Percentiles rank a stretch among this genome's conserved stretches.
Evolutionary conservation across 2,797 vertebrate genomes (phyloP).

Genomic region (Cynopterus sphinx): DNA sequence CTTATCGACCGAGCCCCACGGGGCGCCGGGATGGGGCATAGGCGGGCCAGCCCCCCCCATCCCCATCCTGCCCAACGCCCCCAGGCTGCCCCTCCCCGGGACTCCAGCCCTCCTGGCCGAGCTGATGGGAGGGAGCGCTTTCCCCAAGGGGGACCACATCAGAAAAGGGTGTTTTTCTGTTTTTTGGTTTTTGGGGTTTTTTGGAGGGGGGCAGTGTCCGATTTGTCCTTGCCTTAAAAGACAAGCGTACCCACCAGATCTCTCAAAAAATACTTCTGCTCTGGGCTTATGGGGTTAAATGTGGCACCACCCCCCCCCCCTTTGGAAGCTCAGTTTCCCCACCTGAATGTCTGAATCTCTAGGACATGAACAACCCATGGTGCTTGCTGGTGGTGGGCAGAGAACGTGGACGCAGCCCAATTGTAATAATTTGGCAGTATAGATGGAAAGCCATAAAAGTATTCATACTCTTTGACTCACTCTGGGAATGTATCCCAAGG

Average conservation of each 20-base stretch:
- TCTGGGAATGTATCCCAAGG: constrained; percentile 57
- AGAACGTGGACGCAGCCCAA: constrained; percentile 25
- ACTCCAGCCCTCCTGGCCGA: not conserved
- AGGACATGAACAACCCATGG: not conserved
- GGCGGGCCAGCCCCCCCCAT: too few relatives aligned
- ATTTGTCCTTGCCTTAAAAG: constrained; percentile 35
- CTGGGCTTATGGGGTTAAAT: not conserved
- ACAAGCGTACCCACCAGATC: not conserved
- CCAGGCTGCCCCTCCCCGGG: not conserved
- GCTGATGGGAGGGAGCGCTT: not conserved
- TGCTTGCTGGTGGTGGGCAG: not conserved
- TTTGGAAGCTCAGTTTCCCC: not conserved
- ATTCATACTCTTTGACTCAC: constrained; percentile 35
- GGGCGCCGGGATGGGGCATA: not conserved
- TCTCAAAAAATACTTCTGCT: not conserved
- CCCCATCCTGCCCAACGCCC: too few relatives aligned
- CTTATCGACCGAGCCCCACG: constrained; percentile 34
- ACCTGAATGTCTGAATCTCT: not conserved
- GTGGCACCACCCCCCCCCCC: not conserved
- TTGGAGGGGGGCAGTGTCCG: not conserved
- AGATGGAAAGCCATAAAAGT: constrained; percentile 27
- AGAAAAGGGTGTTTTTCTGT: not conserved
- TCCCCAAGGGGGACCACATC: not conserved
- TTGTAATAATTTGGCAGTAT: constrained; percentile 5
- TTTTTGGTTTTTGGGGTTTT: too few relatives aligned